Evolutionary conservation across 92 coral and sea anemone species (phyloP).

Genomic region (Pocillopora grandis): DNA sequence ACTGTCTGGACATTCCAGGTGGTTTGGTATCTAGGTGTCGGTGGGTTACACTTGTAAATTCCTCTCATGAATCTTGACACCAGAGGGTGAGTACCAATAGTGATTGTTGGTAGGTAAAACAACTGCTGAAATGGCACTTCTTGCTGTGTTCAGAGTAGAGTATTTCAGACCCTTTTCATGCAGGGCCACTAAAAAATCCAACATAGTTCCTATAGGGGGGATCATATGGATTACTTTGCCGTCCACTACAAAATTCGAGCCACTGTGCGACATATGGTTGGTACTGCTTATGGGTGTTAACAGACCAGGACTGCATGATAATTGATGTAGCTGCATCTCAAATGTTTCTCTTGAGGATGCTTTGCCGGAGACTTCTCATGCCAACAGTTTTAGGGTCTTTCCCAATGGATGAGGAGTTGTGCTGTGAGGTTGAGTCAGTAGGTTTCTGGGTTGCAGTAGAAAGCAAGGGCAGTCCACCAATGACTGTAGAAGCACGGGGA

Average conservation of each 20-base stretch:
- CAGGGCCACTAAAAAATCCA: no score
- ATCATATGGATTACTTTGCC: no score
- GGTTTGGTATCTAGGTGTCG: constrained; percentile 41
- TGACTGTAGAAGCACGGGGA: constrained; percentile 16
- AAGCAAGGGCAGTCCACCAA: constrained; percentile 28
- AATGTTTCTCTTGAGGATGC: constrained; percentile 42
- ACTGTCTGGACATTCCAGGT: no score
- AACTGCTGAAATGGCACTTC: no score
- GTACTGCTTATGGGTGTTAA: constrained; percentile 49
- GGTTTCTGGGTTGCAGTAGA: constrained; percentile 28
- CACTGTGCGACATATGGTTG: constrained; percentile 24
- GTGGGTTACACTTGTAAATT: constrained; percentile 44
- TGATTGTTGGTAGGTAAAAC: not conserved
- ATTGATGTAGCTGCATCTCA: constrained; percentile 32
- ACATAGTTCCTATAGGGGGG: no score
- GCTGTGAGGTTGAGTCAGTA: constrained; percentile 43
- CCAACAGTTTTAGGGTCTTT: constrained; percentile 32
- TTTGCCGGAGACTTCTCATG: constrained; percentile 57
- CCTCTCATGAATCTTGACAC: constrained; percentile 50
- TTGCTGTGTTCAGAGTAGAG: no score
- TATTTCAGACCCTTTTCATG: no score
- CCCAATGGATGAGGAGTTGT: constrained; percentile 38
- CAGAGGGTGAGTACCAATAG: constrained; percentile 46
- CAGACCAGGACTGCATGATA: constrained; percentile 58
- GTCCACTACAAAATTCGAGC: no score